These are phyloP conservation scores for Lithosia quadra DNA, from an alignment of 2,888 invertebrate genomes.

Conservation along the genomic window DNA sequence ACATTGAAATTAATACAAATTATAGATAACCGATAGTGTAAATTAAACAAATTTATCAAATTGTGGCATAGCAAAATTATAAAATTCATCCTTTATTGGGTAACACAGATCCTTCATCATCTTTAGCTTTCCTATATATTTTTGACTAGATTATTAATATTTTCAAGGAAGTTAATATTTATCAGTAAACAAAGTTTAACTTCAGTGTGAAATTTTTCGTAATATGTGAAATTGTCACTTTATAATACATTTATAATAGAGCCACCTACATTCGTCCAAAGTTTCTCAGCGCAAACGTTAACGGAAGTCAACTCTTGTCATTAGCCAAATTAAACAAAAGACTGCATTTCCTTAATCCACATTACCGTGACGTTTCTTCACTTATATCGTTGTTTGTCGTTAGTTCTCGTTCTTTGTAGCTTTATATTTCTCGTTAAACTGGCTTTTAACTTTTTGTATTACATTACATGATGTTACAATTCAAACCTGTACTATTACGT, in stretches of 20 bases:
- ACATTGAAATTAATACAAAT: too few relatives aligned
- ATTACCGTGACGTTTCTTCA: conserved; percentile 6
- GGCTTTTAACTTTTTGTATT: not conserved
- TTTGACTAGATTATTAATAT: not conserved
- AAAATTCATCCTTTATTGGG: not conserved
- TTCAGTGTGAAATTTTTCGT: not conserved
- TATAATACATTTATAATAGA: not conserved
- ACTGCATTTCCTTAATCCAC: conserved; percentile 2
- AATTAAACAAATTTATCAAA: too few relatives aligned
- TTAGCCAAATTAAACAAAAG: conserved; percentile 9
- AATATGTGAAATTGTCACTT: not conserved
- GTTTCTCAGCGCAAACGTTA: not conserved
- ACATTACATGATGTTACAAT: not conserved
- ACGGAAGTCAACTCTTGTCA: not conserved
- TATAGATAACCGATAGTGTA: too few relatives aligned
- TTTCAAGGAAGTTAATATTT: not conserved
- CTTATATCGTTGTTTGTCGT: conserved; percentile 12
- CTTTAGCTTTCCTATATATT: not conserved
- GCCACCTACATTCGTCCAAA: not conserved
- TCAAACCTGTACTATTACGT: not conserved
- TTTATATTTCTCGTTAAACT: not conserved
- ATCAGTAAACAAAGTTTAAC: not conserved
- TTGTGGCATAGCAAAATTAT: too few relatives aligned
- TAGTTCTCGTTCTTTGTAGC: not conserved
- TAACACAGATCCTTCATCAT: not conserved